These are phyloP conservation scores for Tragulus kanchil DNA, from an alignment of 2,113 vertebrate species.

Conservation along the genomic window DNA sequence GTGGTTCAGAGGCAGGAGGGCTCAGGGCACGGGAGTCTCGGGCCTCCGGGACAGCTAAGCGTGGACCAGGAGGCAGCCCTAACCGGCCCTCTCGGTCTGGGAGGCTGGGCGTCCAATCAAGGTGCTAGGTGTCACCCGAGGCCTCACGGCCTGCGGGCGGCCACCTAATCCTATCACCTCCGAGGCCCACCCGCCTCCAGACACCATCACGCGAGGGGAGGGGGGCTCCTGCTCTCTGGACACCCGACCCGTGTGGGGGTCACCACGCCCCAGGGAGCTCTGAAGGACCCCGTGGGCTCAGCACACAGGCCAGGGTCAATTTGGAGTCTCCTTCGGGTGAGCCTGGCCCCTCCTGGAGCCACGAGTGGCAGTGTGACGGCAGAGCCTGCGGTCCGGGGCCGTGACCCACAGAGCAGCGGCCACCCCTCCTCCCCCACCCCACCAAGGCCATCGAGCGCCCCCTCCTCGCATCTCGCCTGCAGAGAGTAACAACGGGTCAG, in stretches of 20 bases:
- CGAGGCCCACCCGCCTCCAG: accelerated
- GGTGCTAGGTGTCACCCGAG: neutral
- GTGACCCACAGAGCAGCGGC: neutral
- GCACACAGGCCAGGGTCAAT: accelerated
- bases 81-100: neutral
- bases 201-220: neutral
- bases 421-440: neutral
- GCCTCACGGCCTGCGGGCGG: neutral
- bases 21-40: neutral
- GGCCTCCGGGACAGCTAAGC: neutral
- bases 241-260: accelerated
- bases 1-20: neutral
- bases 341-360: neutral
- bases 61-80: neutral
- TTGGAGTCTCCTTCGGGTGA: too few species aligned
- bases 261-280: neutral
- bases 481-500: too few species aligned
- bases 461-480: too few species aligned
- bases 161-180: neutral
- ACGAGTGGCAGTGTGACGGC: neutral
- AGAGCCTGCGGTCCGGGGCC: neutral
- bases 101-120: neutral
- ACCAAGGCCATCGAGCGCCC: too few species aligned
- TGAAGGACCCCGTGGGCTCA: accelerated
- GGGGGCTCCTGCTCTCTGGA: neutral